phyloP scores from a whole-genome alignment of 2,113 vertebrate genomes.

The Gnathochromis pfefferi region DNA sequence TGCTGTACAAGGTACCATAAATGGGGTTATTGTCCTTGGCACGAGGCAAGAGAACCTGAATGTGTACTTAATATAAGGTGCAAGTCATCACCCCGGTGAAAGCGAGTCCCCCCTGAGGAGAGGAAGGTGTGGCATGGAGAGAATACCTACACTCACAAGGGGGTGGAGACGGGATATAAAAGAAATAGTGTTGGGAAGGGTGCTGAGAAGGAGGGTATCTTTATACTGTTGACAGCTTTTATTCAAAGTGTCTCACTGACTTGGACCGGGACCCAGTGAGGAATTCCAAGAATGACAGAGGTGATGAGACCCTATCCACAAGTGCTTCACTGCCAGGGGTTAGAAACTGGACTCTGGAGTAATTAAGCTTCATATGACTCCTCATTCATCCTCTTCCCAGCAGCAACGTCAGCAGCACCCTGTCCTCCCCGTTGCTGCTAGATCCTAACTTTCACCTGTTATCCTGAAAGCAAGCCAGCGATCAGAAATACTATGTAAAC shows the following conservation, averaged over 20 bases:
- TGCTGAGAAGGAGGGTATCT: constrained; percentile 14
- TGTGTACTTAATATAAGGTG: neutral
- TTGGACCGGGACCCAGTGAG: constrained; percentile 17
- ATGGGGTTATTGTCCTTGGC: neutral
- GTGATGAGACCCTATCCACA: constrained; percentile 38
- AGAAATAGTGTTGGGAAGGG: neutral
- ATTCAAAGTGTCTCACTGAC: constrained; percentile 15
- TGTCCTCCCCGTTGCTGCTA: neutral
- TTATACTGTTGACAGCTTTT: constrained; percentile 51
- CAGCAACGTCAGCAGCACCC: constrained; percentile 42
- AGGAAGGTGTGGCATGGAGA: neutral
- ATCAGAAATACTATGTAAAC: constrained; percentile 26
- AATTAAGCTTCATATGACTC: constrained; percentile 28
- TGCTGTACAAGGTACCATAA: neutral
- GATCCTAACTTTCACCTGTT: constrained; percentile 42
- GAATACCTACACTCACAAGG: neutral
- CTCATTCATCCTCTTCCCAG: neutral
- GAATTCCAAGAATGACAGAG: constrained; percentile 50
- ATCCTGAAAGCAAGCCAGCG: constrained; percentile 12
- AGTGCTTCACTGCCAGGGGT: constrained; percentile 6
- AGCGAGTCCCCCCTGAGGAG: neutral
- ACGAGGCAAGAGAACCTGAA: neutral
- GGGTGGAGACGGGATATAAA: neutral
- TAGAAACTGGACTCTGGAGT: constrained; percentile 56
- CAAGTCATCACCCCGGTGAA: neutral